Base-by-base conservation (phyloP, 2,888 invertebrate genomes). In the Microctonus brassicae region DNA sequence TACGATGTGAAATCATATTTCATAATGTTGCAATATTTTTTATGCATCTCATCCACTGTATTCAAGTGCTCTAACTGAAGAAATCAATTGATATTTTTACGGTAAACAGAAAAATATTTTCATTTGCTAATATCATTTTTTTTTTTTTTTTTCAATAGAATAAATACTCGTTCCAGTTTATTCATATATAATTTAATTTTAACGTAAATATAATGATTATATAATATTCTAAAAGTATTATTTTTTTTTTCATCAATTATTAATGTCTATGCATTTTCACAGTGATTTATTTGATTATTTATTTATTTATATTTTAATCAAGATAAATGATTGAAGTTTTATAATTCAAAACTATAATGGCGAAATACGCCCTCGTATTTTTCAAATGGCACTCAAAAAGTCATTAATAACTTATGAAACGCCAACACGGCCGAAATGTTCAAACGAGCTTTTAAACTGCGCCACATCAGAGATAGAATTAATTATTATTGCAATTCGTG, bases 381-480 rank as follows among this genome's bases (percentile, higher is more conserved):
- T 47, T 64, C 20, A 3, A 52, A 62, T 64, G 63, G 69, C 72
- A 75, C 70, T 74, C 67, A 72, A 76, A 76, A 77, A 74, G 72
- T 72, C 76, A 66, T 78, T 72, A 76, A 78, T 74, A 72, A 75
- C 67, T 70, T 47, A 75, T 69, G 74, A 72, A 69, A 24, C 52
- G 72, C 33, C 34, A 66, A 73, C 62, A 26, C 60, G 29, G 72
- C 65, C 65, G 65, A 76, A 72, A 47, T 67, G 69, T 66, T 73
- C 66, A 74, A 78, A 77, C 72, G 74, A 75, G 76, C 76, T 75
- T 78, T 78, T 75, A 69, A 77, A 76, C 69, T 42, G 61, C 64
- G 47, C 47, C 9, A 20, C n/a, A 47, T 33, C n/a, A 29, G 68
- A 29, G 29, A 52, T 42, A 26, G 34, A 39, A 72, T 74, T 52